Conservation (phyloP, 2,888 invertebrate species). For the Pristionchus fissidentatus region DNA sequence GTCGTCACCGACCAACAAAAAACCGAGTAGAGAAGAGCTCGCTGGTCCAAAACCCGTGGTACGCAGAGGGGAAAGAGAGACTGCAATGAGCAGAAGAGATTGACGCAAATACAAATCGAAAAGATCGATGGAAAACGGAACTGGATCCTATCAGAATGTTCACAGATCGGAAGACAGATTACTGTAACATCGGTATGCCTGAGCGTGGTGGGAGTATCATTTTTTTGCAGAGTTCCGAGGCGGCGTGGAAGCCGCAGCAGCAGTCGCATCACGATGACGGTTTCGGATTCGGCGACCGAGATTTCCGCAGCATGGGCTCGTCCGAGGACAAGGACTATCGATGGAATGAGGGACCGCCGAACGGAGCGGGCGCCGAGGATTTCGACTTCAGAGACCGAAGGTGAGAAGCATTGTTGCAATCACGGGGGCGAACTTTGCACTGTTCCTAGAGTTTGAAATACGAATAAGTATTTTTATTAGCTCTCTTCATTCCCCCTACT, state of each 20-base stretch:
- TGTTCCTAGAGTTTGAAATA: too few relatives aligned
- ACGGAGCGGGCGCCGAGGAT: constrained; percentile 24
- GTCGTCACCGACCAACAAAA: neutral
- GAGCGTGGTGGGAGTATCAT: neutral
- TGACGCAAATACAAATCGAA: neutral
- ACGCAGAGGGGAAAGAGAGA: constrained; percentile 30
- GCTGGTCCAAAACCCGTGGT: constrained; percentile 1
- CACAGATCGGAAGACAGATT: neutral
- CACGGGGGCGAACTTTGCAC: too few relatives aligned
- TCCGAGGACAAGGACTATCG: constrained; percentile 46
- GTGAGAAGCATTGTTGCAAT: too few relatives aligned
- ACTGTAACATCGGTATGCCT: neutral
- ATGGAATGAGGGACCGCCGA: constrained; percentile 33
- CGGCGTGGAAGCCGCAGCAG: constrained; percentile 36
- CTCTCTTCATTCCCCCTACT: too few relatives aligned
- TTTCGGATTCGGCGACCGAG: constrained; percentile 40
- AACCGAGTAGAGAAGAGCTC: constrained; percentile 32
- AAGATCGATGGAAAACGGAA: neutral
- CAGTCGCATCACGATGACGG: constrained; percentile 33
- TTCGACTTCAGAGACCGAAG: constrained; percentile 48
- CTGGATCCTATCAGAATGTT: neutral
- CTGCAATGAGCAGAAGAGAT: neutral
- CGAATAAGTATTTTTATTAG: too few relatives aligned
- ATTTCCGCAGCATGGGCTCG: constrained; percentile 34
- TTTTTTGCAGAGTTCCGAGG: neutral